Conservation (phyloP, 2,888 invertebrate species). For the Campaea margaritaria region DNA sequence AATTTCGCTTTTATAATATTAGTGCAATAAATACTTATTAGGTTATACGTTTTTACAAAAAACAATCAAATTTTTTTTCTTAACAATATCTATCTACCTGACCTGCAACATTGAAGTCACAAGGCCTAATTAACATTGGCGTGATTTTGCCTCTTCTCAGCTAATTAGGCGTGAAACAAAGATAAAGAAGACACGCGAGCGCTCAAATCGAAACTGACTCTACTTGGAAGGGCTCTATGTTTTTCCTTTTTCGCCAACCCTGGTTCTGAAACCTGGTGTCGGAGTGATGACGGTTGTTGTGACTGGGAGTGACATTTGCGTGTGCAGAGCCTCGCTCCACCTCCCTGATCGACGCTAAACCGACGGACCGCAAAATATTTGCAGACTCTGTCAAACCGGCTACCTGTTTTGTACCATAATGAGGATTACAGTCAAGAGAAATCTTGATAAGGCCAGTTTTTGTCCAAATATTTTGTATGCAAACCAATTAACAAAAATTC, state of each 20-base stretch:
- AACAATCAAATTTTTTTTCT: too few species aligned
- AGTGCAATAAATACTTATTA: too few species aligned
- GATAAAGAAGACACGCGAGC: constrained; percentile 59
- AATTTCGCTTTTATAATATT: too few species aligned
- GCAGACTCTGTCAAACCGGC: constrained; percentile 42
- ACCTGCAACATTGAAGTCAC: too few species aligned
- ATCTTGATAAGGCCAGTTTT: constrained; percentile 23
- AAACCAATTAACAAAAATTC: constrained; percentile 27
- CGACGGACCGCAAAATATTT: constrained; percentile 52
- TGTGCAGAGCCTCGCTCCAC: constrained; percentile 47
- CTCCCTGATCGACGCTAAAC: constrained; percentile 37
- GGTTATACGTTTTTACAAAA: too few species aligned
- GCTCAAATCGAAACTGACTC: constrained; percentile 43
- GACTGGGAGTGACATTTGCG: constrained; percentile 78
- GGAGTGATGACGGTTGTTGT: constrained; percentile 82
- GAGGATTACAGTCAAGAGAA: constrained; percentile 26
- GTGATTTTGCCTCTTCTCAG: constrained; percentile 41
- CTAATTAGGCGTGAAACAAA: constrained; percentile 53
- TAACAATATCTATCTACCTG: too few species aligned
- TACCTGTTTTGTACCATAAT: constrained; percentile 43
- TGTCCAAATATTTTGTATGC: constrained; percentile 6
- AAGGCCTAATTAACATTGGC: not conserved
- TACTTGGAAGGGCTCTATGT: constrained; percentile 38
- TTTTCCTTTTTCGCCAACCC: constrained; percentile 45
- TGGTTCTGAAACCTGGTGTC: constrained; percentile 42